Evolutionary conservation across 2,797 vertebrate genomes (phyloP), one percentile per base, ranked within the genome.

Genomic region (Brotogeris chrysoptera): DNA sequence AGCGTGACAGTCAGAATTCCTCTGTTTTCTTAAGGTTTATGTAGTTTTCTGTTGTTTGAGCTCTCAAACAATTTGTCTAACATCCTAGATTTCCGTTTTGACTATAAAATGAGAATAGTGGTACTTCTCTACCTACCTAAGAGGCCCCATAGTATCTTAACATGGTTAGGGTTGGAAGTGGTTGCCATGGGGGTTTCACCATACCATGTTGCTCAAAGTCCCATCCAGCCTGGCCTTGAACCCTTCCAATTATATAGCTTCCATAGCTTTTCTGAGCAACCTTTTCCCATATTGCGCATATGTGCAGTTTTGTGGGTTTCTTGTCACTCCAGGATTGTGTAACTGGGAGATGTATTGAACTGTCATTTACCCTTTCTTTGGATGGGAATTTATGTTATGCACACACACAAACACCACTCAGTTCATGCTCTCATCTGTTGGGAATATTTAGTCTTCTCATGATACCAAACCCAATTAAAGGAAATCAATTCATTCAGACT

Each of bases 401-500:
- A 39, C 11, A 16, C 8, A 19, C 5, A 17, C 47, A 32, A 20
- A 15, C 17, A 5, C 9, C 11, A 12, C 41, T 63, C 49, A 61
- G 60, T 64, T 64, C 39, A 41, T 79, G 59, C 55, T 86, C 23
- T 76, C 28, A 44, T 93, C 90, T 70, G 34, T 7, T 68, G 57
- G 80, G 70, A 72, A 70, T 89, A 79, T 76, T 88, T 94, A 91
- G 71, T 34, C 78, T 70, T 82, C 27, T 72, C 11, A 10, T 50
- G 55, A 70, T 79, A 73, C 46, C 47, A 64, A 94, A 57, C 20
- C 24, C 68, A 91, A 81, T 77, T 74, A 60, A 86, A 94, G 92
- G 76, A 89, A 94, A 96, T 93, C 55, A 84, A n/a, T 95, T 94
- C 36, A 72, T 86, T 87, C 52, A 2, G 13, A 25, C 60, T 86